A percentile compares a stretch with the other conserved stretches of the same genome.
These are phyloP conservation scores for Diorhabda elongata DNA, from an alignment of 1,140 invertebrate genomes.

Conservation along the genomic window DNA sequence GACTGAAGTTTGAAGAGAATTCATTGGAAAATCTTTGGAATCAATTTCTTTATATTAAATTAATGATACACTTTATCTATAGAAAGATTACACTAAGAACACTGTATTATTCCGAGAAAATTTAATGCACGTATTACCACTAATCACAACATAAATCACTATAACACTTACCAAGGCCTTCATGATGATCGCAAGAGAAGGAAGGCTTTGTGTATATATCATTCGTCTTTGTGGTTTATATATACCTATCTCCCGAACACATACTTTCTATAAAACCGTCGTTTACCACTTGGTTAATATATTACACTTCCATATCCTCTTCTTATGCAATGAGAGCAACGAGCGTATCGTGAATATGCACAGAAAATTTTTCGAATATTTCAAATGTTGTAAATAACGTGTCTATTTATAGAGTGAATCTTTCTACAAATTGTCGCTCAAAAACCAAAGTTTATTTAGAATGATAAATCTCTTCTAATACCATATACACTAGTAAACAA, in stretches of 20 bases:
- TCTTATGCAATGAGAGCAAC: conserved; percentile 29
- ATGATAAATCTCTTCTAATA: too few relatives aligned
- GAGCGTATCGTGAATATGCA: conserved; percentile 7
- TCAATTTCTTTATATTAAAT: too few relatives aligned
- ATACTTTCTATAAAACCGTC: conserved; percentile 42
- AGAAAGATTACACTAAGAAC: background rate
- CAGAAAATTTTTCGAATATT: too few relatives aligned
- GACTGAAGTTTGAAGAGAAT: too few relatives aligned
- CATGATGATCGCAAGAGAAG: conserved; percentile 38
- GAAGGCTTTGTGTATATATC: conserved; percentile 39
- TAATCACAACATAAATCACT: conserved; percentile 14
- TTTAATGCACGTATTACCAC: background rate
- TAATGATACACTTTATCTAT: too few relatives aligned
- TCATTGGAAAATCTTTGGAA: too few relatives aligned
- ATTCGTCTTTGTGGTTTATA: conserved; percentile 37
- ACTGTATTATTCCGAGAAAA: background rate
- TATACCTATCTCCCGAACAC: conserved; percentile 30
- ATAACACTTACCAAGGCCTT: conserved; percentile 44
- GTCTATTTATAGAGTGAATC: too few relatives aligned
- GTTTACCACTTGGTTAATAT: conserved; percentile 34
- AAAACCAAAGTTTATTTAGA: too few relatives aligned
- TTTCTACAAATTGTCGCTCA: too few relatives aligned
- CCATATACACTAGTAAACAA: too few relatives aligned
- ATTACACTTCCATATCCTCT: conserved; percentile 42
- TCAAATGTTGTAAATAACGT: too few relatives aligned